Evolutionary conservation across 2,888 invertebrate species (phyloP).

Genomic region (Aelia acuminata): DNA sequence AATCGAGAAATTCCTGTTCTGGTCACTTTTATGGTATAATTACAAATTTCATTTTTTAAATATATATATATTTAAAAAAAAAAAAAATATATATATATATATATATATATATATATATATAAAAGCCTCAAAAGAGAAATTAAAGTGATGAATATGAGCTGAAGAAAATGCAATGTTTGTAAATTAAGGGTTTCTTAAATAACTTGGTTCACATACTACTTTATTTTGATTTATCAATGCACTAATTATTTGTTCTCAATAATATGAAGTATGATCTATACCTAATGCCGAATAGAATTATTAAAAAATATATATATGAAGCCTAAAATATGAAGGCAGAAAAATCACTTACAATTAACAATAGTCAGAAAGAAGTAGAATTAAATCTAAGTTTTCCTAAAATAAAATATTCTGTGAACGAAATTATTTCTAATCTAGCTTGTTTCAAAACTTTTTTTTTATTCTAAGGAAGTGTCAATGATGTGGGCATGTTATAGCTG

Average conservation of each 20-base stretch:
- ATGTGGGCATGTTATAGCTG: slow-evolving; percentile 57
- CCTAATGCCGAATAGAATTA: neutral
- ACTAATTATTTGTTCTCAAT: neutral
- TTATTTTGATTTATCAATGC: slow-evolving; percentile 30
- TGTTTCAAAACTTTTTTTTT: slow-evolving; percentile 11
- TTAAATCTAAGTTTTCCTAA: neutral
- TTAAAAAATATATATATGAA: slow-evolving; percentile 9
- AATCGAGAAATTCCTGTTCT: slow-evolving; percentile 25
- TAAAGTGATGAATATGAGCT: neutral
- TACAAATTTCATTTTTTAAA: too few relatives aligned
- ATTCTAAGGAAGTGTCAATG: slow-evolving; percentile 51
- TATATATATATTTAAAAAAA: too few relatives aligned
- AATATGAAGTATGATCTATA: neutral
- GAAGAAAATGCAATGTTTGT: neutral
- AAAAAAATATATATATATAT: too few relatives aligned
- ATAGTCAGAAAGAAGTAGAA: neutral
- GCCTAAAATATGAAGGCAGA: slow-evolving; percentile 15
- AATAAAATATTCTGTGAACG: neutral
- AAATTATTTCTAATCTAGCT: neutral
- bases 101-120: too few relatives aligned
- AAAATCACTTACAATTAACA: neutral
- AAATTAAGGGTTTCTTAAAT: slow-evolving; percentile 40
- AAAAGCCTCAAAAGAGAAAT: too few relatives aligned
- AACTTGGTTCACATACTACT: slow-evolving; percentile 6
- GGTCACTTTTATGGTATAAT: neutral